These are phyloP conservation scores for Montipora sp. DNA, from an alignment of 64 coral and sea anemone species.

Conservation along the genomic window DNA sequence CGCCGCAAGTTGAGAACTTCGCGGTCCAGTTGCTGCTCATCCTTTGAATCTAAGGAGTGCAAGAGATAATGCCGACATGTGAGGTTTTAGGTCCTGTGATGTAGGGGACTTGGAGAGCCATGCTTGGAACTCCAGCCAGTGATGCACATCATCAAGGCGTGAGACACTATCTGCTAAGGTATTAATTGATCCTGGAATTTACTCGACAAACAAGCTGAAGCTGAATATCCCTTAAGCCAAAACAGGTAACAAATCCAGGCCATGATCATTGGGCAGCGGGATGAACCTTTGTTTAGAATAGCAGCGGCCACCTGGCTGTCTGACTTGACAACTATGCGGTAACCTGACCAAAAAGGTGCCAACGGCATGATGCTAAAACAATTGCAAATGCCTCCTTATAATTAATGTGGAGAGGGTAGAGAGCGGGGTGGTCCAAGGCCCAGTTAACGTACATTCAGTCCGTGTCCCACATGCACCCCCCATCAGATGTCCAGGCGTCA, in stretches of 20 bases:
- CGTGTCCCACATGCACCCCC: neutral
- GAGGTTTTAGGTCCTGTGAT: neutral
- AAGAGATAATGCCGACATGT: constrained; percentile 30
- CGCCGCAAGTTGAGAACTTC: neutral
- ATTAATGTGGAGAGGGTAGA: constrained; percentile 47
- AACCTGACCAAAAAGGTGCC: constrained; percentile 13
- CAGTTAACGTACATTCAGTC: constrained; percentile 22
- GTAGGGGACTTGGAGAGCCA: constrained; percentile 12
- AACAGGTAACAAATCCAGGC: neutral
- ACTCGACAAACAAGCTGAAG: neutral
- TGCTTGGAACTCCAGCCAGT: constrained; percentile 19
- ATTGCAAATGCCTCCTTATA: constrained; percentile 56
- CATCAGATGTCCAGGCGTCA: constrained; percentile 34
- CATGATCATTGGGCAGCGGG: neutral
- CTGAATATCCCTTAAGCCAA: constrained; percentile 5
- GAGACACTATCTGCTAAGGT: neutral
- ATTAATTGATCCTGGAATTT: neutral
- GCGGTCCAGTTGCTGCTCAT: neutral
- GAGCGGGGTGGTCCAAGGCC: constrained; percentile 19
- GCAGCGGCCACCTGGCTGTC: constrained; percentile 32
- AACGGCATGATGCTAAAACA: neutral
- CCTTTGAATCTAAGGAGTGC: constrained; percentile 38
- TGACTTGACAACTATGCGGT: neutral
- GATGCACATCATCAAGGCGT: constrained; percentile 3
- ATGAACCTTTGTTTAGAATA: constrained; percentile 6